Percentiles rank a stretch among this genome's conserved stretches.
phyloP scores from a whole-genome alignment of 2,113 vertebrate genomes.

The Myxocyprinus asiaticus region DNA sequence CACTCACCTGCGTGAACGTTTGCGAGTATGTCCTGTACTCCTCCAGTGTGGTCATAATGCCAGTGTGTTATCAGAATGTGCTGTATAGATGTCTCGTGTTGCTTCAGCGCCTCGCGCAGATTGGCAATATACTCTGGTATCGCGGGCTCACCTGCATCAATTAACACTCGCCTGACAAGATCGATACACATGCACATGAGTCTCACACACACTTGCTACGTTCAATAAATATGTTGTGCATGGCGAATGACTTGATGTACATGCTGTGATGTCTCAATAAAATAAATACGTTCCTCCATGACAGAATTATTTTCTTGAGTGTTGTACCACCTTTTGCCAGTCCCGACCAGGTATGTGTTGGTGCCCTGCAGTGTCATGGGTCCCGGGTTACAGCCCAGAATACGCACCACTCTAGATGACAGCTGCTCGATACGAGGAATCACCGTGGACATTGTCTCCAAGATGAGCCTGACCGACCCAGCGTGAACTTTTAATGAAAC shows the following conservation, averaged over 20 bases:
- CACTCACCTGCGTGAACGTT: slow-evolving; percentile 33
- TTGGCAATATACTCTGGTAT: slow-evolving; percentile 86
- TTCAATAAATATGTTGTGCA: no score
- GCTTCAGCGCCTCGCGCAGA: slow-evolving; percentile 81
- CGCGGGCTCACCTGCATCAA: slow-evolving; percentile 86
- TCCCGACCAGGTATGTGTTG: slow-evolving; percentile 96
- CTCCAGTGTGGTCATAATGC: slow-evolving; percentile 90
- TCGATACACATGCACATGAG: background rate
- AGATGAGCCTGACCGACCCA: background rate
- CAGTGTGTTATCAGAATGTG: slow-evolving; percentile 95
- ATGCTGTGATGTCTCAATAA: no score
- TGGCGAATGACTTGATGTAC: no score
- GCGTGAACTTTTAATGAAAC: background rate
- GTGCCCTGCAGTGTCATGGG: slow-evolving; percentile 96
- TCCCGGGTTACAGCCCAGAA: slow-evolving; percentile 94
- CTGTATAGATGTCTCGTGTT: slow-evolving; percentile 84
- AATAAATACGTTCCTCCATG: no score
- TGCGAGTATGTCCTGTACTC: slow-evolving; percentile 81
- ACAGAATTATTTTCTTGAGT: background rate
- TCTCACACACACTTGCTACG: background rate
- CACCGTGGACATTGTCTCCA: slow-evolving; percentile 69
- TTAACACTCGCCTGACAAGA: slow-evolving; percentile 84
- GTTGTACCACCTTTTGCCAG: slow-evolving; percentile 81
- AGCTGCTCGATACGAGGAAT: slow-evolving; percentile 86
- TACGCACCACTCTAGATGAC: slow-evolving; percentile 86